phyloP scores from a whole-genome alignment of 1,140 invertebrate genomes.

The Drosophila gunungcola region DNA sequence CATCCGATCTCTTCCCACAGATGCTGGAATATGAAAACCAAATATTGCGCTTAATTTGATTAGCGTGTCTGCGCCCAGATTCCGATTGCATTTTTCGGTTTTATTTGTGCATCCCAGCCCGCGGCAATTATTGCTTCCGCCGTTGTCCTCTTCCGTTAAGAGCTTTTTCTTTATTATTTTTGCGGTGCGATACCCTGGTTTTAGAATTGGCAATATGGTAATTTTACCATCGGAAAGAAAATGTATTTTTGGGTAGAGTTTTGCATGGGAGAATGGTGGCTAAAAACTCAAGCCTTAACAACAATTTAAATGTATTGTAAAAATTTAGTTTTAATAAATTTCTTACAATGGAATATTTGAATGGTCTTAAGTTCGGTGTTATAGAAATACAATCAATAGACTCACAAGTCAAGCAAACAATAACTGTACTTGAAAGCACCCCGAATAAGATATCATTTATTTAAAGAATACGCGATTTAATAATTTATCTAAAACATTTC shows the following conservation, averaged over 20 bases:
- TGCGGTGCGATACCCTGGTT: background rate
- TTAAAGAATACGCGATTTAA: no score
- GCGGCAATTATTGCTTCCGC: constrained; percentile 8
- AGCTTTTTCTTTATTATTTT: constrained; percentile 18
- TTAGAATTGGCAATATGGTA: background rate
- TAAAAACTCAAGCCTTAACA: no score
- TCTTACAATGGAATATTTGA: no score
- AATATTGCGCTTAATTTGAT: constrained; percentile 81
- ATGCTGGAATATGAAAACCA: constrained; percentile 67
- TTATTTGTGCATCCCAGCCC: constrained; percentile 39
- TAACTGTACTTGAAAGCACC: no score
- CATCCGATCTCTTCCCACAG: background rate
- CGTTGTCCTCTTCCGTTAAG: constrained; percentile 13
- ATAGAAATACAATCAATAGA: no score
- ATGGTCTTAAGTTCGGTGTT: no score
- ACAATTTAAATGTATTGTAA: background rate
- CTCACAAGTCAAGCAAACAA: no score
- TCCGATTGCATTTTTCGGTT: constrained; percentile 46
- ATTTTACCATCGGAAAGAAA: background rate
- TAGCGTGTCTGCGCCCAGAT: constrained; percentile 48
- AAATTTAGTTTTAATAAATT: no score
- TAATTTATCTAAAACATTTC: no score
- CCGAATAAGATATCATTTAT: no score
- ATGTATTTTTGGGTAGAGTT: background rate
- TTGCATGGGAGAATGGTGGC: background rate